A percentile compares a stretch with the other conserved stretches of the same genome.
Conservation (phyloP, 2,113 vertebrate genomes). For the Rhea americana region DNA sequence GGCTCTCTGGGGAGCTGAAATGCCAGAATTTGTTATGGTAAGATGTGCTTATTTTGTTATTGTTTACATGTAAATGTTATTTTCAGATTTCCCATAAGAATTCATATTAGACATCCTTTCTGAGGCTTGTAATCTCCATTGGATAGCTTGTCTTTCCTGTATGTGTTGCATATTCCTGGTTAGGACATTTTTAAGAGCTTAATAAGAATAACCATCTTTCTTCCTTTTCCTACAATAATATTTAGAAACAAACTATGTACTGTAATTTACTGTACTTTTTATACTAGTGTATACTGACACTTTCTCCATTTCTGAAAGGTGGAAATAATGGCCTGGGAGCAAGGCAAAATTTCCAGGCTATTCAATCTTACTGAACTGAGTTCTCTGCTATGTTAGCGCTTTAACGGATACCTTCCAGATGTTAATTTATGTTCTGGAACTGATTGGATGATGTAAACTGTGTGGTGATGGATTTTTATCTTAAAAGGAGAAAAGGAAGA, state of each 20-base stretch:
- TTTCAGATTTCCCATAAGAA: neutral
- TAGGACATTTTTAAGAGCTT: neutral
- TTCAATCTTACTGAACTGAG: neutral
- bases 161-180: neutral
- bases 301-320: neutral
- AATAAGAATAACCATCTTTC: neutral
- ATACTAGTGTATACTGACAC: neutral
- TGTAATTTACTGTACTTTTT: neutral
- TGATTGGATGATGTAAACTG: neutral
- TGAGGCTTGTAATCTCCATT: neutral
- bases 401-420: neutral
- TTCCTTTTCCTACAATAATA: neutral
- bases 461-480: neutral
- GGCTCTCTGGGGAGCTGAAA: neutral
- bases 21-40: neutral
- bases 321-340: neutral
- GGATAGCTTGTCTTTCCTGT: neutral
- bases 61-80: neutral
- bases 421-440: neutral
- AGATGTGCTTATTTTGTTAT: rapidly evolving
- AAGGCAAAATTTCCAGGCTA: neutral
- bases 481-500: neutral
- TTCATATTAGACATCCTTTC: neutral
- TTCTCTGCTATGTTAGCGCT: neutral
- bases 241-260: neutral